Conservation (phyloP, 2,113 vertebrate species). For the Agapornis roseicollis region DNA sequence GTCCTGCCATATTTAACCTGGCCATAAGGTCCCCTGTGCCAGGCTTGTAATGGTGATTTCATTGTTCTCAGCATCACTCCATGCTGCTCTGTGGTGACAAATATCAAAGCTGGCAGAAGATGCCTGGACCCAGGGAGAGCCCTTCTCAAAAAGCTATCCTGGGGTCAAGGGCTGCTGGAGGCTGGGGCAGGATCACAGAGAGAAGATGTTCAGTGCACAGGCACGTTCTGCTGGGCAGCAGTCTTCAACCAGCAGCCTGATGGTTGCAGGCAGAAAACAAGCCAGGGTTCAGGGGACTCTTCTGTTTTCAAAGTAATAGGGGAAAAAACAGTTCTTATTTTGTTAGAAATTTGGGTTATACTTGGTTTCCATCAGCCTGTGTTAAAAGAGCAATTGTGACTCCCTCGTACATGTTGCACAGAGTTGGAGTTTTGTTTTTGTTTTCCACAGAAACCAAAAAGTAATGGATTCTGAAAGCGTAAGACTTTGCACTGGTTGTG, state of each 20-base stretch:
- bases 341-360: not conserved
- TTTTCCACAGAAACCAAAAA: not conserved
- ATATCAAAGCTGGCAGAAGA: not conserved
- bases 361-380: not conserved
- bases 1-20: not conserved
- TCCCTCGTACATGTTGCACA: not conserved
- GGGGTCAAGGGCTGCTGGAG: not conserved
- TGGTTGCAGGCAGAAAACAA: not conserved
- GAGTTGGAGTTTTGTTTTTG: not conserved
- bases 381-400: not conserved
- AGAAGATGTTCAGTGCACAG: not conserved
- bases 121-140: not conserved
- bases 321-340: not conserved
- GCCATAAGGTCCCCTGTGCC: not conserved
- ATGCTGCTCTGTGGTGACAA: not conserved
- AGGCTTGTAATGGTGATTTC: not conserved
- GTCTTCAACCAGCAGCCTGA: not conserved
- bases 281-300: not conserved
- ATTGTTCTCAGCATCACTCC: not conserved
- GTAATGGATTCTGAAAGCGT: not conserved
- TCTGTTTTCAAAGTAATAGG: not conserved
- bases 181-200: not conserved
- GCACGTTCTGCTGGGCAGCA: not conserved
- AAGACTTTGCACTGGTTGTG: not conserved
- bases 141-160: not conserved